Percentiles rank a stretch among this genome's conserved stretches.
These are phyloP conservation scores for Bettongia penicillata DNA, from an alignment of 2,113 vertebrate species.

Conservation along the genomic window DNA sequence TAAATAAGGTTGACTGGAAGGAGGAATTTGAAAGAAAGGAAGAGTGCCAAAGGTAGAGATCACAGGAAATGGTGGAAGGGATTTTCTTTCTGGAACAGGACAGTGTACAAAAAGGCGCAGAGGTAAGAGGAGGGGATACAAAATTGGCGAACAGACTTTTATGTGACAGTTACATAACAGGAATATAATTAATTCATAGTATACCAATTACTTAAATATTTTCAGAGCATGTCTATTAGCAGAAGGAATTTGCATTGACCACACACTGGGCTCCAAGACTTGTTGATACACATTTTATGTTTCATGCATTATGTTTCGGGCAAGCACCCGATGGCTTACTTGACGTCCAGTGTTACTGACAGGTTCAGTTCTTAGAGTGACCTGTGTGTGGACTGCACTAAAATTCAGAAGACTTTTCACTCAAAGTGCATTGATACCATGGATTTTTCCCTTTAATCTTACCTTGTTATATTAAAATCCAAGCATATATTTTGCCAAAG, in stretches of 20 bases:
- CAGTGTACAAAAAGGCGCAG: no score
- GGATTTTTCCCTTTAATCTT: neutral
- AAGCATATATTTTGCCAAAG: neutral
- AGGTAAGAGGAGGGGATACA: no score
- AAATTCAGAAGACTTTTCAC: neutral
- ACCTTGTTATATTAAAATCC: neutral
- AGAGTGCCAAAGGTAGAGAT: neutral
- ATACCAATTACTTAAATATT: no score
- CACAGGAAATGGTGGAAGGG: neutral
- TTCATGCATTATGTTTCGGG: no score
- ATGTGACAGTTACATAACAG: no score
- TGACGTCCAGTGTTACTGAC: no score
- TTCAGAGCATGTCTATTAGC: neutral
- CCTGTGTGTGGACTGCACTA: neutral
- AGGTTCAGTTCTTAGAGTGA: no score
- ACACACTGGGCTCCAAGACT: neutral
- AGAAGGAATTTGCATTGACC: neutral
- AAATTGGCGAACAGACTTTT: no score
- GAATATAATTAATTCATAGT: no score
- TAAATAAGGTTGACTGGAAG: neutral
- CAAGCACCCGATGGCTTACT: no score
- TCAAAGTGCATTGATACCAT: neutral
- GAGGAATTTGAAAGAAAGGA: neutral
- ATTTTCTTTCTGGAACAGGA: no score
- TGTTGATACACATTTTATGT: neutral